Evolutionary conservation across 2,113 vertebrate genomes (phyloP).

Genomic region (Elephantulus edwardii): DNA sequence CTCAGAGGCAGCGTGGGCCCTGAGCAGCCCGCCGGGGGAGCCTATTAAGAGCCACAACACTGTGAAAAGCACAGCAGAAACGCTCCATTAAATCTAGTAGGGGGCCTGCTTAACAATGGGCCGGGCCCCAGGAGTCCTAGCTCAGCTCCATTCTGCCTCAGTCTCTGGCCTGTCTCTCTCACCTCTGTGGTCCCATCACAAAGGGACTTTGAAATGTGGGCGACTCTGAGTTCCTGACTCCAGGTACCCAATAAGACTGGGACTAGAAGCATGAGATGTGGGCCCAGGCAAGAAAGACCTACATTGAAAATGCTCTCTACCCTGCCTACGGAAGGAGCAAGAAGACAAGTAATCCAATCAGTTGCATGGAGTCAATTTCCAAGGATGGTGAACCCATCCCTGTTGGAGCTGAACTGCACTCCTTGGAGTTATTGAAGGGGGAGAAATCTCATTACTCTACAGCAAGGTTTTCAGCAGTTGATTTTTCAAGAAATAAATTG

Average conservation of each 20-base stretch:
- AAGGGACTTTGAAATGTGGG: not conserved
- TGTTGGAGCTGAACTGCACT: not conserved
- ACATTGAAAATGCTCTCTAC: not conserved
- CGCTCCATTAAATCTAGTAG: slow-evolving; percentile 1
- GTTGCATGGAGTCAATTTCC: not conserved
- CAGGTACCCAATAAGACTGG: not conserved
- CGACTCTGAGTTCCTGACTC: not conserved
- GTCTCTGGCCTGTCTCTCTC: not conserved
- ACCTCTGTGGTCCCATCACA: not conserved
- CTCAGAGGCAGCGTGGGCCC: slow-evolving; percentile 60
- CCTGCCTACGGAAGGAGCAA: fast-evolving
- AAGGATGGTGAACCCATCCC: not conserved
- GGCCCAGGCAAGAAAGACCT: not conserved
- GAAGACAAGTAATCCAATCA: not conserved
- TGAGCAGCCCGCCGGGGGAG: slow-evolving; percentile 29
- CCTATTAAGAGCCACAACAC: slow-evolving; percentile 64
- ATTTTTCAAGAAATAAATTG: not conserved
- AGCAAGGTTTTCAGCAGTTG: too few relatives aligned
- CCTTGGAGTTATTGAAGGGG: not conserved
- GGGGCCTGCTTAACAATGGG: slow-evolving; percentile 1
- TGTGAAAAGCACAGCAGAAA: slow-evolving; percentile 66
- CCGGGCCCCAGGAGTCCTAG: not conserved
- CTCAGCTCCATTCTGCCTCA: not conserved
- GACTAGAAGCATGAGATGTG: not conserved
- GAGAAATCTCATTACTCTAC: too few relatives aligned